Percentiles rank a stretch among this genome's conserved stretches.
phyloP scores from a whole-genome alignment of 2,113 vertebrate genomes.

The Rutilus rutilus region DNA sequence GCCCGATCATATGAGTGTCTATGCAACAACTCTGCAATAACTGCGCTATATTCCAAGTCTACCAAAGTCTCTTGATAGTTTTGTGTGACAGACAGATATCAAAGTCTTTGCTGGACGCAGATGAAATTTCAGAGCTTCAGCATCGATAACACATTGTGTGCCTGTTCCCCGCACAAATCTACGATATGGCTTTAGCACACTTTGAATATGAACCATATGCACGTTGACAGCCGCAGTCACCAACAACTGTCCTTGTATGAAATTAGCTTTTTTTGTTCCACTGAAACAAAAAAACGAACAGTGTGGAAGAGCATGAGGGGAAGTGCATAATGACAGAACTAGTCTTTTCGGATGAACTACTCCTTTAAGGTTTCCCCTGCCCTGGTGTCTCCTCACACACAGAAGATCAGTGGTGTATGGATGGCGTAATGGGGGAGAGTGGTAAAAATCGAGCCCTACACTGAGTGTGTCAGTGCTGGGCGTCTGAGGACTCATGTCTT shows the following conservation, averaged over 20 bases:
- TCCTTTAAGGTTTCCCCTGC: conserved; percentile 39
- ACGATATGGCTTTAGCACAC: not conserved
- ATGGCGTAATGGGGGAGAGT: conserved; percentile 53
- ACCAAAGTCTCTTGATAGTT: not conserved
- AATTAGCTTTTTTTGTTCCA: not conserved
- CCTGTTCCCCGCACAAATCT: not conserved
- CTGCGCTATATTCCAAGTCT: not conserved
- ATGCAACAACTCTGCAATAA: not conserved
- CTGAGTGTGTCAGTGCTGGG: conserved; percentile 9
- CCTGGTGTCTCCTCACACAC: conserved; percentile 16
- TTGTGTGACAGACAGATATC: not conserved
- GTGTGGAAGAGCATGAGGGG: not conserved
- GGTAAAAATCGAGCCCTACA: conserved; percentile 54
- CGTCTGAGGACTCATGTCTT: conserved; percentile 78
- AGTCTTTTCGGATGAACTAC: not conserved
- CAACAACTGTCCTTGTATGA: not conserved
- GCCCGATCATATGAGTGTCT: not conserved
- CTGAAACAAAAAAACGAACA: not conserved
- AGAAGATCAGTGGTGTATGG: conserved; percentile 59
- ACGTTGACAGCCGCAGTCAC: not conserved
- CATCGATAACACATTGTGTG: not conserved
- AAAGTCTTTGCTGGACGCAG: not conserved
- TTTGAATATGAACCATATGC: not conserved
- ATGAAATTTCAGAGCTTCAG: not conserved
- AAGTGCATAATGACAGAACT: not conserved